phyloP scores from a whole-genome alignment of 2,888 invertebrate species.

The Neoascia interrupta region DNA sequence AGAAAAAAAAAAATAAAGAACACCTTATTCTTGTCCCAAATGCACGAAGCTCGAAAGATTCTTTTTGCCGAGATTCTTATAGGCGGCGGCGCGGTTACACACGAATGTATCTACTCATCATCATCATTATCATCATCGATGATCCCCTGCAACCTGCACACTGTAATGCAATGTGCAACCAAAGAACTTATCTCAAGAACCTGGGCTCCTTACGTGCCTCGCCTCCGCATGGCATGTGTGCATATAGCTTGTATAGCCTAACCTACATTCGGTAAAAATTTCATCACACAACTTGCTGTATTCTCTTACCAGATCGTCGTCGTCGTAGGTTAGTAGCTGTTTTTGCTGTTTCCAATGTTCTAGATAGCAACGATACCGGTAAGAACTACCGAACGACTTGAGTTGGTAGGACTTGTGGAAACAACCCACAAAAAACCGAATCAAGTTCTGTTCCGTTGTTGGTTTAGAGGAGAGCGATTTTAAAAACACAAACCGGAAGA shows the following conservation, averaged over 20 bases:
- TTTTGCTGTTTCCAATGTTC: conserved; percentile 48
- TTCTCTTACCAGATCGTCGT: conserved; percentile 41
- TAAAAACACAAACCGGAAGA: conserved; percentile 57
- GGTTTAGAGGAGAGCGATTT: conserved; percentile 34
- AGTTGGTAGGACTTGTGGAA: conserved; percentile 34
- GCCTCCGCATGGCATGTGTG: conserved; percentile 34
- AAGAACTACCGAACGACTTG: conserved; percentile 38
- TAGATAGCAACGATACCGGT: conserved; percentile 66
- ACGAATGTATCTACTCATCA: conserved; percentile 30
- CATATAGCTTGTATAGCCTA: conserved; percentile 40
- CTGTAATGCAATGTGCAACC: conserved; percentile 1
- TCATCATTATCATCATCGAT: conserved; percentile 27
- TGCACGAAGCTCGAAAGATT: conserved; percentile 27
- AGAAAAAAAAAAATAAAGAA: conserved; percentile 13
- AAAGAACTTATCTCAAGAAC: conserved; percentile 50
- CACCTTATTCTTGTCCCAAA: conserved; percentile 59
- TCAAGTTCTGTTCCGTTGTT: conserved; percentile 46
- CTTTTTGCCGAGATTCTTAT: too few species aligned
- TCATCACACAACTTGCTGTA: conserved; percentile 57
- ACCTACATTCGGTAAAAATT: conserved; percentile 65
- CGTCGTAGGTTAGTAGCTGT: background rate
- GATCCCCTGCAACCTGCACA: background rate
- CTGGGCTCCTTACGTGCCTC: conserved; percentile 17
- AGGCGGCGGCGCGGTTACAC: conserved; percentile 43
- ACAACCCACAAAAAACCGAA: conserved; percentile 12